phyloP scores from a whole-genome alignment of 1,140 invertebrate genomes.

The Hestina assimilis region DNA sequence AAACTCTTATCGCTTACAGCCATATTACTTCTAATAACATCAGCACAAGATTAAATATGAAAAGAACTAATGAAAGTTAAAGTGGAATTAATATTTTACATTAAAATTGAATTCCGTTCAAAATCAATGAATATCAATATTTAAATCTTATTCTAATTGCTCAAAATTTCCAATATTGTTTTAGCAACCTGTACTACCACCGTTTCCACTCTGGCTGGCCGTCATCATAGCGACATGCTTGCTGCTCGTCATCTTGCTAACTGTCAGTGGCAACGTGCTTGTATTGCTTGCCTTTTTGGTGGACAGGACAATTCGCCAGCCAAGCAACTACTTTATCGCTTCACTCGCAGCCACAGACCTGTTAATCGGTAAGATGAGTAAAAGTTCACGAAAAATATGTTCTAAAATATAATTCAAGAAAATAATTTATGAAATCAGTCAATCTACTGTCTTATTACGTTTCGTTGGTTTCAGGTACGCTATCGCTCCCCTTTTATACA shows the following conservation, averaged over 20 bases:
- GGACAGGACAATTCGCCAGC: slow-evolving; percentile 97
- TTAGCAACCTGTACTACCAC: slow-evolving; percentile 84
- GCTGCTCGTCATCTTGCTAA: slow-evolving; percentile 93
- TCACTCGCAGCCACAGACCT: slow-evolving; percentile 98
- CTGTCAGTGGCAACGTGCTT: slow-evolving; percentile 96
- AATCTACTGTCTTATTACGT: slow-evolving; percentile 7
- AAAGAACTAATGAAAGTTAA: too few relatives aligned
- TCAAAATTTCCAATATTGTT: too few relatives aligned
- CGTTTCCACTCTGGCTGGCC: slow-evolving; percentile 94
- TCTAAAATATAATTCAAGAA: too few relatives aligned
- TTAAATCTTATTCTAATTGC: too few relatives aligned
- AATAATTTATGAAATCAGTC: background rate
- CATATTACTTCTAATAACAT: too few relatives aligned
- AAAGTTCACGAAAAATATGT: too few relatives aligned
- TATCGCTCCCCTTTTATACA: slow-evolving; percentile 97
- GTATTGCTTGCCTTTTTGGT: slow-evolving; percentile 98
- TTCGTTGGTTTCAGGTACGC: slow-evolving; percentile 83
- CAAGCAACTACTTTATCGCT: slow-evolving; percentile 99
- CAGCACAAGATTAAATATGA: too few relatives aligned
- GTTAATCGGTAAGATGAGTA: slow-evolving; percentile 96
- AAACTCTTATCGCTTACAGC: too few relatives aligned
- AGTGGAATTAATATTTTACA: too few relatives aligned
- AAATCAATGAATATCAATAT: too few relatives aligned
- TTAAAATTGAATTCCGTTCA: too few relatives aligned
- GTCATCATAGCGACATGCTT: slow-evolving; percentile 94